Base-by-base conservation (phyloP, 2,797 vertebrate genomes). In the Ataeniobius toweri region DNA sequence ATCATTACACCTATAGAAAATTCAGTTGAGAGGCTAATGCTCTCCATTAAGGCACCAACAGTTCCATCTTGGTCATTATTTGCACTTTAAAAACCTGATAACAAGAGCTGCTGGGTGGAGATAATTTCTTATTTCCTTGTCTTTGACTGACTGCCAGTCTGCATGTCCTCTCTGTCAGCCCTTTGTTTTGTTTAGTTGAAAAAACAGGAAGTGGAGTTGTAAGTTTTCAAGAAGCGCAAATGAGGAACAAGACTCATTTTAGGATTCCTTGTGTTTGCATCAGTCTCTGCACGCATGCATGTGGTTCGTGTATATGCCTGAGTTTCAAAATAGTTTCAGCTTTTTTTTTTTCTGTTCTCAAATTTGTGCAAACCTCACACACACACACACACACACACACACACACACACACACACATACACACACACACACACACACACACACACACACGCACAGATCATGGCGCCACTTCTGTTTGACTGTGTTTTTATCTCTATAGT, bases 151-250 rank as follows among this genome's bases (percentile, higher is more conserved):
- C 39, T 79, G 63, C 14, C 58, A 31, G 41, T 50, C 26, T 70
- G 26, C 74, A 55, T 71, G 63, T 76, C 58, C 36, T 46, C n/a
- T 44, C 12, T 79, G 65, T 76, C 74, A 73, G 69, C 63, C 70
- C 59, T 31, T 74, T 85, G 44, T 72, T 73, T 75, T 77, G 77
- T 80, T 41, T 5, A 77, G 69, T 44, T 70, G 2, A 74, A 72
- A 85, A 91, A 92, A 87, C 88, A 91, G 87, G 89, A 91, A 89
- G 83, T 86, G 76, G 36, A 70, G 72, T 77, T 48, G 70, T 67
- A 9, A 73, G 75, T 81, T 69, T 78, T 55, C 48, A 48, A 79
- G 48, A 74, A 63, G 59, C 18, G 16, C 41, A 80, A 78, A 83
- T 59, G 77, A 44, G 77, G 68, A 80, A 85, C 75, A 63, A 46